Evolutionary conservation across 2,888 invertebrate genomes (phyloP).

Genomic region (Notodonta ziczac): DNA sequence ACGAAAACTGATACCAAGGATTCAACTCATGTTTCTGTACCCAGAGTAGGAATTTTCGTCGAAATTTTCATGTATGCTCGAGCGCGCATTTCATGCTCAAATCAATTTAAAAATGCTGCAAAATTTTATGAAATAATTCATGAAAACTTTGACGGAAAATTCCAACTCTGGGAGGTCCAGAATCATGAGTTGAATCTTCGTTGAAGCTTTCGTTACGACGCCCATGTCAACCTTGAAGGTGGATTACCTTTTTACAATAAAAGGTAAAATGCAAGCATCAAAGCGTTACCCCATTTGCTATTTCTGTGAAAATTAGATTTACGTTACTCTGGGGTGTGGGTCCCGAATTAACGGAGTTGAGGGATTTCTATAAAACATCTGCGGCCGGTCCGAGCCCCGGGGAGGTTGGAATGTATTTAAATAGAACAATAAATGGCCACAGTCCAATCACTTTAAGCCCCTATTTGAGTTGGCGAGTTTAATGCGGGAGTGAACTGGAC

Average conservation of each 20-base stretch:
- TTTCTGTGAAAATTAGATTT: conserved; percentile 21
- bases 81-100: no score
- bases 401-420: conserved; percentile 21
- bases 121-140: no score
- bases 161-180: no score
- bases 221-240: neutral
- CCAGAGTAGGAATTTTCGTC: no score
- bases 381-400: conserved; percentile 10
- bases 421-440: conserved; percentile 13
- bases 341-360: conserved; percentile 16
- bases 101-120: no score
- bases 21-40: no score
- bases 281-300: neutral
- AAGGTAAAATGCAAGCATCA: neutral
- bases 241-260: neutral
- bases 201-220: no score
- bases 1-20: no score
- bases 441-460: conserved; percentile 6
- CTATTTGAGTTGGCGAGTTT: conserved; percentile 26
- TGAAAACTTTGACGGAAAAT: no score
- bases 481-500: conserved; percentile 10
- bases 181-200: no score
- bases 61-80: no score
- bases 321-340: conserved; percentile 14
- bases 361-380: conserved; percentile 22